Base-by-base conservation (phyloP, 2,888 invertebrate species). In the Drosophila stalkeri region DNA sequence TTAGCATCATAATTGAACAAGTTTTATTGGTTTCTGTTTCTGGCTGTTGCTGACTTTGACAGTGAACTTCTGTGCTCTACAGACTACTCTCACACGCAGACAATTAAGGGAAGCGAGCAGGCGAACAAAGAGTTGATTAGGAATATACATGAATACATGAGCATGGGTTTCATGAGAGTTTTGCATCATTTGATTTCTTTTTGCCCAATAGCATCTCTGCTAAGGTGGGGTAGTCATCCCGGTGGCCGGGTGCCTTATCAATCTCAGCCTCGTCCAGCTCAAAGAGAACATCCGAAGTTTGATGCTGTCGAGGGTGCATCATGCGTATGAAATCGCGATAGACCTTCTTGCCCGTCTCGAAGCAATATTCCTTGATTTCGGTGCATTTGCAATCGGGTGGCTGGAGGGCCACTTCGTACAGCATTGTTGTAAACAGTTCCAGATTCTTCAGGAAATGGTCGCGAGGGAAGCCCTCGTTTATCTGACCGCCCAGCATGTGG, bases 371-470 rank as follows among this genome's bases (percentile, higher is more conserved):
- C 8, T 27, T 20, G 4, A 81, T 31, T 2, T 60, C 33, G 2
- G 59, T 60, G 56, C 82, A 82, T 35, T 82, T 82, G 64, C 82
- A 82, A 0, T 64, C 62, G 14, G 77, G 35, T 0, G 72, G 72
- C 8, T 63, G 54, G 33, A 63, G 35, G 0, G 77, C 77, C 33
- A 77, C 27, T 37, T 82, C 80, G n/a, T 41, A 85, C 14, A 82
- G 16, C 2, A 81, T 3, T 4, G 61, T 63, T 0, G 61, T 39
- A 9, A 39, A 71, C 0, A 85, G 72, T 5, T 65, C 23, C 7
- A 44, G 16, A n/a, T 77, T 77, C 27, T 43, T 20, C 1, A 54
- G 8, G 39, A 66, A 85, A 11, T 69, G 52, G 1, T 23, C 35
- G 7, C n/a, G 18, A 41, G 44, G 8, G 4, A 72, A 33, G 27